Evolutionary conservation across 2,888 invertebrate species (phyloP).

Genomic region (Idaea aversata): DNA sequence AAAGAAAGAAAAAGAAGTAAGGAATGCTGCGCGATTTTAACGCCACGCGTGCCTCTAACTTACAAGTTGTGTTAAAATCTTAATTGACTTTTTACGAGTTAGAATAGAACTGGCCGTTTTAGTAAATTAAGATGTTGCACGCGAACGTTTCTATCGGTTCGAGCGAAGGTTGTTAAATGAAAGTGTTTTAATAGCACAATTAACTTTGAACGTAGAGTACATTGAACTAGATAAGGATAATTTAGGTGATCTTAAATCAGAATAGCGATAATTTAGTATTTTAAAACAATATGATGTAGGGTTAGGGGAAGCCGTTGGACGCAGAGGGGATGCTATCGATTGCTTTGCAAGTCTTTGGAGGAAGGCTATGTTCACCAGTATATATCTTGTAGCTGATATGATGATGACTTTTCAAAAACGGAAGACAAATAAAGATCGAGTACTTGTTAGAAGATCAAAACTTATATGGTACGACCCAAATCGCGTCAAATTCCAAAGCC

Average conservation of each 20-base stretch:
- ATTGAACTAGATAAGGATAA: neutral
- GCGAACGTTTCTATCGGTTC: conserved; percentile 41
- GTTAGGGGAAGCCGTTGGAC: too few species aligned
- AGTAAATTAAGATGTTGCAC: conserved; percentile 71
- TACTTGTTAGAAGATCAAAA: too few species aligned
- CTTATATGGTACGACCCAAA: too few species aligned
- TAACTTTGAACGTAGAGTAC: neutral
- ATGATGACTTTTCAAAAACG: too few species aligned
- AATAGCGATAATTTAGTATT: neutral
- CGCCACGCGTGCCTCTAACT: neutral
- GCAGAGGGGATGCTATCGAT: too few species aligned
- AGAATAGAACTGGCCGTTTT: conserved; percentile 63
- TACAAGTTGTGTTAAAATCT: conserved; percentile 63
- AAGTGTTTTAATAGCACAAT: conserved; percentile 26
- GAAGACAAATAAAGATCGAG: too few species aligned
- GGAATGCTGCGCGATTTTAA: neutral
- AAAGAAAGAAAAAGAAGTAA: neutral
- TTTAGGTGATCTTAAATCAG: neutral
- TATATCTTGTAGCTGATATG: too few species aligned
- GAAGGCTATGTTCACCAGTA: too few species aligned
- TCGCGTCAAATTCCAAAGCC: too few species aligned
- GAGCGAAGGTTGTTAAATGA: conserved; percentile 30
- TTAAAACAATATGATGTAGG: too few species aligned
- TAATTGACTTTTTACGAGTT: conserved; percentile 74
- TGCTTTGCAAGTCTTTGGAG: too few species aligned